Percentiles rank a stretch among this genome's conserved stretches.
These are phyloP conservation scores for Proterorhinus semilunaris DNA, from an alignment of 2,113 vertebrate species.

Conservation along the genomic window DNA sequence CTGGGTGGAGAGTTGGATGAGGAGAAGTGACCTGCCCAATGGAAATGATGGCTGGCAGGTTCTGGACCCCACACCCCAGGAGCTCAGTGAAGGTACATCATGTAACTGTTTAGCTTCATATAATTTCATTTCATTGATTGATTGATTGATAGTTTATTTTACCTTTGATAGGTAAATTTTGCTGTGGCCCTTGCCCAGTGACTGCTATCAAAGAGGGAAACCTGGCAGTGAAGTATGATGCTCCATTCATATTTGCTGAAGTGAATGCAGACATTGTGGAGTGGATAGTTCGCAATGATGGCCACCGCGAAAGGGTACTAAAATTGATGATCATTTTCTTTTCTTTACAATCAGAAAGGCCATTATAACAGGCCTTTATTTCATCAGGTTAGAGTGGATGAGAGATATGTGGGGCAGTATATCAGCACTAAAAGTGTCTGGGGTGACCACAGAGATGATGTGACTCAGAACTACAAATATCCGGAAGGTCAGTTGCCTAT, in stretches of 20 bases:
- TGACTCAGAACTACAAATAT: conserved; percentile 79
- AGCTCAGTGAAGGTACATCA: conserved; percentile 85
- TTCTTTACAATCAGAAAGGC: background rate
- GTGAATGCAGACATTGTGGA: conserved; percentile 78
- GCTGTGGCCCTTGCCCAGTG: conserved; percentile 81
- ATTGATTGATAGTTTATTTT: background rate
- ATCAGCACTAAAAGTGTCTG: conserved; percentile 81
- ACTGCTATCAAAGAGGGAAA: conserved; percentile 75
- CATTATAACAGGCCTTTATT: background rate
- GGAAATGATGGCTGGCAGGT: conserved; percentile 89
- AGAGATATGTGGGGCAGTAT: conserved; percentile 64
- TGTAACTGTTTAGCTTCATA: background rate
- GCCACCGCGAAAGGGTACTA: conserved; percentile 46
- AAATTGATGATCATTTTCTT: background rate
- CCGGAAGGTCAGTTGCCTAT: conserved; percentile 69
- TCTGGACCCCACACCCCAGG: conserved; percentile 93
- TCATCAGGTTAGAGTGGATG: conserved; percentile 41
- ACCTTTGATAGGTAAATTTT: conserved; percentile 62
- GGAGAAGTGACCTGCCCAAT: conserved; percentile 81
- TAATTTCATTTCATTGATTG: no score
- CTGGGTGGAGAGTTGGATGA: conserved; percentile 95
- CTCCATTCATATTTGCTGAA: conserved; percentile 77
- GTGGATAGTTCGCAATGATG: conserved; percentile 66
- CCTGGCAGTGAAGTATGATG: conserved; percentile 73
- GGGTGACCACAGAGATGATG: conserved; percentile 69